These are phyloP conservation scores for Poecilia gillii DNA, from an alignment of 2,797 vertebrate species.

Conservation along the genomic window DNA sequence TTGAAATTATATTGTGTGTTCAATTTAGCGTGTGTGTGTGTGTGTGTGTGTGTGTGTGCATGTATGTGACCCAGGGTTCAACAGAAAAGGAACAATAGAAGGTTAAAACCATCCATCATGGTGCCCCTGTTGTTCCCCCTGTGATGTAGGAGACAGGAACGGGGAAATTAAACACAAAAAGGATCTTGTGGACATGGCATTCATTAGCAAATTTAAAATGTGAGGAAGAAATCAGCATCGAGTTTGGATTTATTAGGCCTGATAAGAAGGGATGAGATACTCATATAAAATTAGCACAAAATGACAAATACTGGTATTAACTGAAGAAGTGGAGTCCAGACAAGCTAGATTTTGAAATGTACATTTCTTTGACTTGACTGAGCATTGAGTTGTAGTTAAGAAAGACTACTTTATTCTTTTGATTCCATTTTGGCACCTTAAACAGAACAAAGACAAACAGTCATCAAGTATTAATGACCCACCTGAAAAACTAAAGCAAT, in stretches of 20 bases:
- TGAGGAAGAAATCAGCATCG: background rate
- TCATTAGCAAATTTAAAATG: constrained; percentile 12
- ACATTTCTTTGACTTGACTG: background rate
- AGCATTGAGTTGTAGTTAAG: background rate
- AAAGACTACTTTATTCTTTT: background rate
- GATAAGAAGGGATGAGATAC: background rate
- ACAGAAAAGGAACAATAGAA: constrained; percentile 20
- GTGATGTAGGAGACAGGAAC: constrained; percentile 44
- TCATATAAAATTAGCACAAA: background rate
- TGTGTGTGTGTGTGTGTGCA: no score
- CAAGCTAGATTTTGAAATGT: background rate
- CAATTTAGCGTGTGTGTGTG: background rate
- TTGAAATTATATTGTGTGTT: background rate
- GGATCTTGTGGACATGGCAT: constrained; percentile 8
- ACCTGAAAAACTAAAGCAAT: background rate
- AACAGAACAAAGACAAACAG: background rate
- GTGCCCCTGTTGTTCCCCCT: constrained; percentile 2
- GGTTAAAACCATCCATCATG: constrained; percentile 48
- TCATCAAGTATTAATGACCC: background rate
- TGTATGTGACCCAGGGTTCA: constrained; percentile 21
- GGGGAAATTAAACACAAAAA: constrained; percentile 34
- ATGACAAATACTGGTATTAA: background rate
- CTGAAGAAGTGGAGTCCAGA: background rate
- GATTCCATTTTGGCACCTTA: background rate
- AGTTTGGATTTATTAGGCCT: background rate